phyloP scores from a whole-genome alignment of 1,140 invertebrate species.

The Mamestra configurata region DNA sequence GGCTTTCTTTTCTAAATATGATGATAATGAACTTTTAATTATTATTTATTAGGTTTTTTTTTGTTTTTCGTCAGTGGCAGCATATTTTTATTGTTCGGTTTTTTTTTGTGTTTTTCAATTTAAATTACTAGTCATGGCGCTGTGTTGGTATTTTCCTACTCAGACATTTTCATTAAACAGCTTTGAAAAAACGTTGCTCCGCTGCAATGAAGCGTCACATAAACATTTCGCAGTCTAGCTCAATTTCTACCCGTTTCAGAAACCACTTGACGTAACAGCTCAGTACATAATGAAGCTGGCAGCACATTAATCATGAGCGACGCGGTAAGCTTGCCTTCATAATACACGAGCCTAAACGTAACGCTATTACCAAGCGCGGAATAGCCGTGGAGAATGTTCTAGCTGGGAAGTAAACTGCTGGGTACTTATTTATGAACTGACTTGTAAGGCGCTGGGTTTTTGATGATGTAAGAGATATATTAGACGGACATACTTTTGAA shows the following conservation, averaged over 20 bases:
- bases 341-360: constrained; percentile 28
- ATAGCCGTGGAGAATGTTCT: neutral
- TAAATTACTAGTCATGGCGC: too few relatives aligned
- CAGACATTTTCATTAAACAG: too few relatives aligned
- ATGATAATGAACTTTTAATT: too few relatives aligned
- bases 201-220: neutral
- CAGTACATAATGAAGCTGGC: constrained; percentile 15
- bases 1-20: too few relatives aligned
- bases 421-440: neutral
- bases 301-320: constrained; percentile 37
- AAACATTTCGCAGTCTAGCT: neutral
- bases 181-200: neutral
- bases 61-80: too few relatives aligned
- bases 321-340: constrained; percentile 28
- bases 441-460: too few relatives aligned
- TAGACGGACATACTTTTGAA: neutral
- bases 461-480: too few relatives aligned
- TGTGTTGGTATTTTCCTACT: too few relatives aligned
- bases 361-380: neutral
- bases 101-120: too few relatives aligned
- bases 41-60: too few relatives aligned
- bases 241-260: neutral
- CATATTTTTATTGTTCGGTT: too few relatives aligned
- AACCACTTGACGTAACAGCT: constrained; percentile 33
- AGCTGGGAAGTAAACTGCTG: neutral